These are phyloP conservation scores for Rhodeus uyekii DNA, from an alignment of 2,797 vertebrate species.

Conservation along the genomic window DNA sequence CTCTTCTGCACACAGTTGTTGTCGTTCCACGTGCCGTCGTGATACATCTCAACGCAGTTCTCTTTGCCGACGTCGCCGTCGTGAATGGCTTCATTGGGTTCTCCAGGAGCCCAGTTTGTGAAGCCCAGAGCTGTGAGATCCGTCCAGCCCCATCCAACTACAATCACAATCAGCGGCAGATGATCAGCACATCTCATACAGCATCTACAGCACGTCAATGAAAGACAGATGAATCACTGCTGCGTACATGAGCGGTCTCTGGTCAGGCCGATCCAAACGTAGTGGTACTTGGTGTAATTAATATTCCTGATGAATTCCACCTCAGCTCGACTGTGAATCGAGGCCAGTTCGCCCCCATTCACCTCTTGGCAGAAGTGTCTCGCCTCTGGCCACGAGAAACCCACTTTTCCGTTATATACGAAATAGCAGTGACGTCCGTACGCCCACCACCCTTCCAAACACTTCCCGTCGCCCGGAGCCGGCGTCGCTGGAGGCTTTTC, in stretches of 20 bases:
- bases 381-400: slow-evolving; percentile 75
- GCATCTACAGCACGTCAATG: background rate
- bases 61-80: slow-evolving; percentile 64
- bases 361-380: slow-evolving; percentile 65
- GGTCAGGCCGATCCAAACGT: slow-evolving; percentile 81
- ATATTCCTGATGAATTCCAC: slow-evolving; percentile 74
- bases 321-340: slow-evolving; percentile 78
- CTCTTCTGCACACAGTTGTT: slow-evolving; percentile 78
- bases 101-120: slow-evolving; percentile 76
- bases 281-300: slow-evolving; percentile 70
- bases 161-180: background rate
- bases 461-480: slow-evolving; percentile 70
- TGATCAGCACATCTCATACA: background rate
- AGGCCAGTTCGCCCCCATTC: slow-evolving; percentile 65
- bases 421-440: slow-evolving; percentile 75
- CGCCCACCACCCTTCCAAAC: slow-evolving; percentile 49
- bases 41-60: slow-evolving; percentile 81
- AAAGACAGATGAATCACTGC: background rate
- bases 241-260: slow-evolving; percentile 72
- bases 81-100: slow-evolving; percentile 73
- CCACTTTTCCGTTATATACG: slow-evolving; percentile 62
- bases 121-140: slow-evolving; percentile 70
- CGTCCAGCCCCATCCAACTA: slow-evolving; percentile 80
- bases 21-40: slow-evolving; percentile 79
- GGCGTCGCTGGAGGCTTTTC: slow-evolving; percentile 73